Conservation (phyloP, 1,140 invertebrate genomes). For the Gryllus bimaculatus region DNA sequence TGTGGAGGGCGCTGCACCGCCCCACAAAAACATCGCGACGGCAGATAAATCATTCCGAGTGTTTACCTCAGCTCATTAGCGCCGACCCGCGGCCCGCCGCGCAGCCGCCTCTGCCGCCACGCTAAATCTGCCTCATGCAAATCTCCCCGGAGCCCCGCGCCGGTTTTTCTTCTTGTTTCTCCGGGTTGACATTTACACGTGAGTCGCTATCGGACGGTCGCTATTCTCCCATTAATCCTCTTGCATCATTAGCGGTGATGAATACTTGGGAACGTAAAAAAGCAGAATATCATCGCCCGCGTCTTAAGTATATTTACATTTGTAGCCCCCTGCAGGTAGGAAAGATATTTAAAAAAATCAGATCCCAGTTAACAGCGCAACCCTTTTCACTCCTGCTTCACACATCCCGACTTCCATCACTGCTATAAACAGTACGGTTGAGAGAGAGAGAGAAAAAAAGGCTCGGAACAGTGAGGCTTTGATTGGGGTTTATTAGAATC, state of each 20-base stretch:
- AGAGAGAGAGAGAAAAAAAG: neutral
- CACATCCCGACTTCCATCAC: neutral
- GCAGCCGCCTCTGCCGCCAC: neutral
- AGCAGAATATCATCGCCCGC: neutral
- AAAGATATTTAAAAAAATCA: neutral
- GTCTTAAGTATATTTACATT: neutral
- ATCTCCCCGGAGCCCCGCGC: neutral
- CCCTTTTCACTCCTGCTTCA: neutral
- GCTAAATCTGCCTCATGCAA: neutral
- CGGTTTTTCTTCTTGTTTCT: neutral
- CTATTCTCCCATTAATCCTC: conserved; percentile 1
- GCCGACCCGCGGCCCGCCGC: neutral
- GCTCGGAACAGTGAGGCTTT: neutral
- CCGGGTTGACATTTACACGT: neutral
- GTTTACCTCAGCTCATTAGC: neutral
- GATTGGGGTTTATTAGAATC: neutral
- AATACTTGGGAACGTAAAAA: neutral
- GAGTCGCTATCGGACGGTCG: neutral
- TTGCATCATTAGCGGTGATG: neutral
- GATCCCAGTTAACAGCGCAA: neutral
- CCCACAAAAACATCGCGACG: neutral
- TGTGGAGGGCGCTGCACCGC: neutral
- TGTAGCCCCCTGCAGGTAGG: neutral
- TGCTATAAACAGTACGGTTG: neutral
- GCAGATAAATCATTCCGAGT: neutral